A percentile compares a stretch with the other conserved stretches of the same genome.
These are phyloP conservation scores for Dicranocentrus wangi DNA, from an alignment of 2,888 invertebrate species.

Conservation along the genomic window DNA sequence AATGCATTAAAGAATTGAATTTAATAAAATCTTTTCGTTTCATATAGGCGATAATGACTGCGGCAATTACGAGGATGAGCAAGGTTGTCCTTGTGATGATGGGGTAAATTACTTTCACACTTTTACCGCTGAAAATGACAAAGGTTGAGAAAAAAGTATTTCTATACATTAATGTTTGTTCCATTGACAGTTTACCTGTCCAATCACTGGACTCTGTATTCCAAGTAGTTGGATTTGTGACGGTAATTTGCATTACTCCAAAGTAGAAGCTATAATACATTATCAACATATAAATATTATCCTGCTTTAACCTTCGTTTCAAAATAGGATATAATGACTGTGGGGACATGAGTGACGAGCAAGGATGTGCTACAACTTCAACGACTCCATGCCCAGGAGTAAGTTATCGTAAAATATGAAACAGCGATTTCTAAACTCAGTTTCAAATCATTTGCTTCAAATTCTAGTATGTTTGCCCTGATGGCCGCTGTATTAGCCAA, in stretches of 20 bases:
- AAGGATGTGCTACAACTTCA: slow-evolving; percentile 4
- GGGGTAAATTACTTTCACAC: no score
- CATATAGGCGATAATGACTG: no score
- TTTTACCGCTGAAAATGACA: no score
- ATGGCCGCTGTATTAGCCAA: slow-evolving; percentile 2
- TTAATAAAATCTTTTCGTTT: no score
- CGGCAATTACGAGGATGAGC: no score
- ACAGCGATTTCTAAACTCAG: no score
- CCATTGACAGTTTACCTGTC: neutral
- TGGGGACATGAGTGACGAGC: slow-evolving; percentile 5
- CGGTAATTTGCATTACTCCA: neutral
- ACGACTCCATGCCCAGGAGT: slow-evolving; percentile 35
- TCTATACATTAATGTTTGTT: no score
- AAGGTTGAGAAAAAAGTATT: no score
- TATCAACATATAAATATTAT: no score
- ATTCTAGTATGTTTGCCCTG: neutral
- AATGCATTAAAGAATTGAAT: no score
- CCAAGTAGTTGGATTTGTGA: neutral
- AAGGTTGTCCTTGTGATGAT: no score
- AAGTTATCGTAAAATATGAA: no score
- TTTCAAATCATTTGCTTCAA: neutral
- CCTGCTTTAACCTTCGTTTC: neutral
- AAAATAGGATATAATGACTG: slow-evolving; percentile 2
- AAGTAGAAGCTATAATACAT: neutral
- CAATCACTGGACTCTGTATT: slow-evolving; percentile 6